Percentiles rank a stretch among this genome's conserved stretches.
Conservation (phyloP, 2,113 vertebrate species). For the Axis porcinus region DNA sequence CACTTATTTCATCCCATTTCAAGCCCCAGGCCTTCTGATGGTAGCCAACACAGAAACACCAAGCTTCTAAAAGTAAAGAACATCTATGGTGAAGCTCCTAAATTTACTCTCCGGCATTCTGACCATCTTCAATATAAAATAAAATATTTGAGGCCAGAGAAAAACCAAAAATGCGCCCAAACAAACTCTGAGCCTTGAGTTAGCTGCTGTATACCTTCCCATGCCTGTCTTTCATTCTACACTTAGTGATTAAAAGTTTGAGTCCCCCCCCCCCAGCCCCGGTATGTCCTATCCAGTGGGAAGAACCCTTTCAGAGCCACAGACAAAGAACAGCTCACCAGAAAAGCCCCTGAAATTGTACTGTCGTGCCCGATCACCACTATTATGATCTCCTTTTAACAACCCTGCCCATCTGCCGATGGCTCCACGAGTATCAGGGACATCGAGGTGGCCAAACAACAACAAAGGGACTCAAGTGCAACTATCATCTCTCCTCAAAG, state of each 20-base stretch:
- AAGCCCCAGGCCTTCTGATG: constrained; percentile 55
- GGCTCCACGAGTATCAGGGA: neutral
- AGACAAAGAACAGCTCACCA: constrained; percentile 67
- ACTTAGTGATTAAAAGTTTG: constrained; percentile 76
- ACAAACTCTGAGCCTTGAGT: constrained; percentile 70
- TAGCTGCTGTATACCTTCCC: neutral
- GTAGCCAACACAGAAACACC: neutral
- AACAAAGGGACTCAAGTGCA: constrained; percentile 77
- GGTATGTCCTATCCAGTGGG: constrained; percentile 23
- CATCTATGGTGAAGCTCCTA: neutral
- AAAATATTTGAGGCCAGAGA: constrained; percentile 46
- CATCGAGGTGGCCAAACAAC: constrained; percentile 56
- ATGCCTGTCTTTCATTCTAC: constrained; percentile 54
- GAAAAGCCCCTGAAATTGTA: constrained; percentile 60
- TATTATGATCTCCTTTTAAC: constrained; percentile 43
- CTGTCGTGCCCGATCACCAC: constrained; percentile 41
- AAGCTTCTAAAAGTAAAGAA: constrained; percentile 42
- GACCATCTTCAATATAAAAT: constrained; percentile 41
- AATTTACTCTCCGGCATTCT: neutral
- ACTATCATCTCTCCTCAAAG: constrained; percentile 59
- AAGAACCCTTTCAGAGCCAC: constrained; percentile 30
- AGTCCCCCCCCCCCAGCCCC: constrained; percentile 11
- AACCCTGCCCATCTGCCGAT: constrained; percentile 64
- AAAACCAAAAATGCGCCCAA: neutral
- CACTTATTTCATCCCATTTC: constrained; percentile 10